Conservation (phyloP, 2,888 invertebrate genomes). For the Vanessa cardui region DNA sequence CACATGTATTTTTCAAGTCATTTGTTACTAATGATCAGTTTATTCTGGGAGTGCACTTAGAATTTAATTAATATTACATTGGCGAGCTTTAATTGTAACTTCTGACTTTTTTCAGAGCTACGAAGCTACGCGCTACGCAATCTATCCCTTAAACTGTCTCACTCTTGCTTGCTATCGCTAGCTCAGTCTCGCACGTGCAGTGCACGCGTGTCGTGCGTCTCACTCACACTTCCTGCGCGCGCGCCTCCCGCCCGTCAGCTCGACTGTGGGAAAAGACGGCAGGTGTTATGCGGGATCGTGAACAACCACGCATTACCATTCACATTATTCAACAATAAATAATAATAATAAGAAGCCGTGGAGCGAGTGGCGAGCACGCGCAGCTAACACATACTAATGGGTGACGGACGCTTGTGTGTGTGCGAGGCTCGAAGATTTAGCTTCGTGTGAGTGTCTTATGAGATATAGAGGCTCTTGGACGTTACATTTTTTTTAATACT, state of each 20-base stretch:
- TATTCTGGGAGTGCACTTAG: neutral
- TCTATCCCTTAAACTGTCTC: constrained; percentile 51
- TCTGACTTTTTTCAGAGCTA: constrained; percentile 49
- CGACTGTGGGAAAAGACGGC: constrained; percentile 84
- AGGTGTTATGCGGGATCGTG: constrained; percentile 84
- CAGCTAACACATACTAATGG: constrained; percentile 75
- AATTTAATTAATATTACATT: constrained; percentile 52
- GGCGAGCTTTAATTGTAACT: constrained; percentile 19
- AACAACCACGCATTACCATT: constrained; percentile 83
- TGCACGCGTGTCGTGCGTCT: constrained; percentile 64
- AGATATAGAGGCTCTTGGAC: constrained; percentile 50
- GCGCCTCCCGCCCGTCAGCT: constrained; percentile 65
- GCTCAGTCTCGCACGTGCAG: constrained; percentile 64
- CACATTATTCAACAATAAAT: constrained; percentile 83
- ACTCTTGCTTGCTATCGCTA: constrained; percentile 47
- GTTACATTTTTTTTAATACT: constrained; percentile 56
- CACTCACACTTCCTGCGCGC: constrained; percentile 73
- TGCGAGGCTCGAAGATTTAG: constrained; percentile 46
- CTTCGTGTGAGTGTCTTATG: constrained; percentile 47
- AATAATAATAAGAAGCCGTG: constrained; percentile 82
- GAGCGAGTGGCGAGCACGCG: constrained; percentile 82
- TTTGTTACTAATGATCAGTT: neutral
- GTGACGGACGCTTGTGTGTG: constrained; percentile 59
- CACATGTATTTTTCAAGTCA: neutral
- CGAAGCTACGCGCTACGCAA: constrained; percentile 55